phyloP scores from a whole-genome alignment of 2,888 invertebrate genomes.

The Drosophila ezoana region DNA sequence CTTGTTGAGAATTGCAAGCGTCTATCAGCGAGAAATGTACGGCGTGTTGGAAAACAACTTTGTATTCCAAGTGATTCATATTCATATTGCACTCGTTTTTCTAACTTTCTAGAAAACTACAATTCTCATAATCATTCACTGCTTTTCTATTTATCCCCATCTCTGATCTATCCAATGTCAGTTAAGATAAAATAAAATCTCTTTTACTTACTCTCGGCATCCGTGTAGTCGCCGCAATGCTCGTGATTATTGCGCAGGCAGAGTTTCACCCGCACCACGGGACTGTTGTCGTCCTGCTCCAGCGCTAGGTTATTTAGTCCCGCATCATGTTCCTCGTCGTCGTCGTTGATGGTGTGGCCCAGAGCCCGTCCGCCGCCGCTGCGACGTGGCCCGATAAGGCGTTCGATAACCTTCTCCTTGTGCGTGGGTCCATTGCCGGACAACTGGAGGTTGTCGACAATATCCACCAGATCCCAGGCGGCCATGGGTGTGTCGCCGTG shows the following conservation, averaged over 20 bases:
- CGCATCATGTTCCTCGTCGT: conserved; percentile 83
- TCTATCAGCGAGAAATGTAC: too few relatives aligned
- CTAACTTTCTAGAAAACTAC: too few relatives aligned
- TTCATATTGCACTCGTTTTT: too few relatives aligned
- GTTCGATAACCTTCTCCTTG: conserved; percentile 89
- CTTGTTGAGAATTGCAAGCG: too few relatives aligned
- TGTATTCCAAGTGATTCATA: too few relatives aligned
- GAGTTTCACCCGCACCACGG: conserved; percentile 91
- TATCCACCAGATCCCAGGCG: conserved; percentile 90
- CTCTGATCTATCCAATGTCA: background rate
- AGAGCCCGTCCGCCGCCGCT: conserved; percentile 86
- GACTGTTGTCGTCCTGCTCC: conserved; percentile 87
- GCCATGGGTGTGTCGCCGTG: conserved; percentile 87
- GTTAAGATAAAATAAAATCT: background rate
- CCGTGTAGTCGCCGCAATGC: conserved; percentile 93
- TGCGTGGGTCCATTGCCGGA: conserved; percentile 90
- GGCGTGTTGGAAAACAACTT: too few relatives aligned
- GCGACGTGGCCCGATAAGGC: conserved; percentile 86
- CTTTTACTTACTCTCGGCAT: conserved; percentile 91
- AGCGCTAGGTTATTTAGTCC: conserved; percentile 87
- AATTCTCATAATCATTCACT: background rate
- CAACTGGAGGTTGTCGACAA: conserved; percentile 88
- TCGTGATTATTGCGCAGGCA: conserved; percentile 93
- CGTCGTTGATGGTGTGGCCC: conserved; percentile 77
- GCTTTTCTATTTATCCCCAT: background rate